phyloP scores from a whole-genome alignment of 2,888 invertebrate genomes.

The Caenorhabditis sp. region DNA sequence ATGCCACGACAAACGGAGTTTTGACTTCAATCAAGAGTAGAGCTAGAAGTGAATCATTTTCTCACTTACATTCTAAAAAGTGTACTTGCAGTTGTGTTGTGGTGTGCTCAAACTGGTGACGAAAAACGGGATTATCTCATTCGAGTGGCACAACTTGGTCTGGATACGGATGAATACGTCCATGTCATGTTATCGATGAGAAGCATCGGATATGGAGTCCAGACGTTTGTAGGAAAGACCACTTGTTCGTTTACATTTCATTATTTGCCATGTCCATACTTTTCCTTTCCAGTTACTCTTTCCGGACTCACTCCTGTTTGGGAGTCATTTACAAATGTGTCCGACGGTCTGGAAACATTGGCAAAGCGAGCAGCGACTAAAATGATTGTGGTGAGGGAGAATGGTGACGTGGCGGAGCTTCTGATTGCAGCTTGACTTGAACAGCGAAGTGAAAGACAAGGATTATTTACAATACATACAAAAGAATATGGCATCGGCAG shows the following conservation, averaged over 20 bases:
- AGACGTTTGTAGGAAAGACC: slow-evolving; percentile 31
- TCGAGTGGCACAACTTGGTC: slow-evolving; percentile 1
- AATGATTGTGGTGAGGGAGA: slow-evolving; percentile 16
- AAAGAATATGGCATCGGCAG: slow-evolving; percentile 15
- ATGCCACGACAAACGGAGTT: neutral
- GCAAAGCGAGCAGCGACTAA: slow-evolving; percentile 25
- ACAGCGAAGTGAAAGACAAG: slow-evolving; percentile 23
- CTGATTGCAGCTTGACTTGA: slow-evolving; percentile 37
- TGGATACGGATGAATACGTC: slow-evolving; percentile 20
- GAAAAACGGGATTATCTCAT: slow-evolving; percentile 43
- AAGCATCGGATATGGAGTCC: slow-evolving; percentile 36
- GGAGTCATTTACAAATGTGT: slow-evolving; percentile 22
- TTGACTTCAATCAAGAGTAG: slow-evolving; percentile 11
- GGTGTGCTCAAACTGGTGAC: slow-evolving; percentile 24
- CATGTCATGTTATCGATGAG: slow-evolving; percentile 42
- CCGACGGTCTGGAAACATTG: slow-evolving; percentile 17
- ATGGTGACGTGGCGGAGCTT: slow-evolving; percentile 9
- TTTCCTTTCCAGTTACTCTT: slow-evolving; percentile 9
- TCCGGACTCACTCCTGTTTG: slow-evolving; percentile 42
- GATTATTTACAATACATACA: slow-evolving; percentile 44
- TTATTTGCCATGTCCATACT: neutral
- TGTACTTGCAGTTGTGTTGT: slow-evolving; percentile 27
- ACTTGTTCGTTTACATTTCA: slow-evolving; percentile 3
- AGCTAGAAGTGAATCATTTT: slow-evolving; percentile 18
- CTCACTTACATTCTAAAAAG: neutral